Evolutionary conservation across 2,797 vertebrate species (phyloP).

Genomic region (Gymnocypris eckloni): DNA sequence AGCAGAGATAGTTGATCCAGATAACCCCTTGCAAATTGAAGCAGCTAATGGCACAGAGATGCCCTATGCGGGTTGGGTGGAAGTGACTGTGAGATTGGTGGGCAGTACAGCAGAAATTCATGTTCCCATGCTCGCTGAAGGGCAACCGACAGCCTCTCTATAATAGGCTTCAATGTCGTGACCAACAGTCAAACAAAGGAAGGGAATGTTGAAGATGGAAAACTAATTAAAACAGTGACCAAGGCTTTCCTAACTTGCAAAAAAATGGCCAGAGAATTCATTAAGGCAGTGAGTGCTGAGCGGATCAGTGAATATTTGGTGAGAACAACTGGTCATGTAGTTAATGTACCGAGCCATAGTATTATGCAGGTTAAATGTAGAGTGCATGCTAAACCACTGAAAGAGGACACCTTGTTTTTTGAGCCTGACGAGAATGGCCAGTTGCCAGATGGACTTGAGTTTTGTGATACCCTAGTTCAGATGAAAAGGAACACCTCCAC

Average conservation of each 20-base stretch:
- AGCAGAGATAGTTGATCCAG: constrained; percentile 28
- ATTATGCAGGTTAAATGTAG: constrained; percentile 18
- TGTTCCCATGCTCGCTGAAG: constrained; percentile 4
- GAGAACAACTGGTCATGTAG: neutral
- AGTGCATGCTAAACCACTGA: neutral
- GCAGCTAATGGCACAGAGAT: constrained; percentile 40
- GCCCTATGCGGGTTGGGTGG: constrained; percentile 32
- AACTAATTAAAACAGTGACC: neutral
- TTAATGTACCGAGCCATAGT: constrained; percentile 25
- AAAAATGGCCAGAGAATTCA: neutral
- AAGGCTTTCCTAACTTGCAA: neutral
- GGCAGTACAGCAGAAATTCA: neutral
- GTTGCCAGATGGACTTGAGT: constrained; percentile 23
- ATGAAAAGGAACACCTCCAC: neutral
- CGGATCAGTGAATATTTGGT: neutral
- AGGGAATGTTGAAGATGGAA: neutral
- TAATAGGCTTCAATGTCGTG: constrained; percentile 23
- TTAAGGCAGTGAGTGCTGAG: constrained; percentile 18
- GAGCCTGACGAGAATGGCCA: neutral
- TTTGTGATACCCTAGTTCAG: neutral
- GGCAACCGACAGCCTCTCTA: neutral
- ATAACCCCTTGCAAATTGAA: constrained; percentile 18
- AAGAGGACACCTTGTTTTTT: constrained; percentile 15
- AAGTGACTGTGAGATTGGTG: constrained; percentile 9
- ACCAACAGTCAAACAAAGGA: neutral